Evolutionary conservation across 2,113 vertebrate species (phyloP).

Genomic region (Mormyrus iriodes): DNA sequence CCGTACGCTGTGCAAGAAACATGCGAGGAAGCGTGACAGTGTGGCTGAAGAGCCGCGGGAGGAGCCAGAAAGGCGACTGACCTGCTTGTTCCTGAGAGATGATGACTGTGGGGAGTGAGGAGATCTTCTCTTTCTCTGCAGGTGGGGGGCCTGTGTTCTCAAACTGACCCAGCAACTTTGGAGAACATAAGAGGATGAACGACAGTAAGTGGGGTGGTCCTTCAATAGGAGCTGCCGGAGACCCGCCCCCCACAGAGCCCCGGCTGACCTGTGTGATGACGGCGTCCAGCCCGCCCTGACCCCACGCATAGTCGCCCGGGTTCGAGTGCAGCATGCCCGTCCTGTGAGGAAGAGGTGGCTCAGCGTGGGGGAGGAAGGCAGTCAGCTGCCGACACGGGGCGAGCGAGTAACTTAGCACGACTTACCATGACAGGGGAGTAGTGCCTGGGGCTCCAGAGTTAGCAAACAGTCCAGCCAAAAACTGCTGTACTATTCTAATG

Average conservation of each 20-base stretch:
- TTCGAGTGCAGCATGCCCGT: slow-evolving; percentile 94
- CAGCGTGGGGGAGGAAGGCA: neutral
- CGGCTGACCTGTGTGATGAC: slow-evolving; percentile 88
- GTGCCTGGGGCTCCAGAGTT: slow-evolving; percentile 82
- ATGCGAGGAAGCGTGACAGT: neutral
- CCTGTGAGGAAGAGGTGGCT: slow-evolving; percentile 54
- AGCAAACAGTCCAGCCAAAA: slow-evolving; percentile 89
- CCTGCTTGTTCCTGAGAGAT: slow-evolving; percentile 95
- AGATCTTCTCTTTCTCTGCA: slow-evolving; percentile 92
- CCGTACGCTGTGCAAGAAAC: neutral
- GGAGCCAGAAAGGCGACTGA: slow-evolving; percentile 46
- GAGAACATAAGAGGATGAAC: neutral
- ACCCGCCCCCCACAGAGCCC: neutral
- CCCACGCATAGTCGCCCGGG: slow-evolving; percentile 94
- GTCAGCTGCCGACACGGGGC: neutral
- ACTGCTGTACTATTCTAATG: slow-evolving; percentile 88
- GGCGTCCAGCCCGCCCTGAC: slow-evolving; percentile 89
- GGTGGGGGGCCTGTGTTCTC: slow-evolving; percentile 93
- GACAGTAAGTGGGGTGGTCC: neutral
- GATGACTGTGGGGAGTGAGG: slow-evolving; percentile 82
- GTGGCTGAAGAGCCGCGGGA: neutral
- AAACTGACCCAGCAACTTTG: slow-evolving; percentile 86
- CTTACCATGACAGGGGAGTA: slow-evolving; percentile 84
- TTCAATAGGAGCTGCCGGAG: neutral
- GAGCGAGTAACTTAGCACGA: neutral